A percentile compares a stretch with the other conserved stretches of the same genome.
phyloP scores from a whole-genome alignment of 2,113 vertebrate genomes.

The Lethenteron reissneri region DNA sequence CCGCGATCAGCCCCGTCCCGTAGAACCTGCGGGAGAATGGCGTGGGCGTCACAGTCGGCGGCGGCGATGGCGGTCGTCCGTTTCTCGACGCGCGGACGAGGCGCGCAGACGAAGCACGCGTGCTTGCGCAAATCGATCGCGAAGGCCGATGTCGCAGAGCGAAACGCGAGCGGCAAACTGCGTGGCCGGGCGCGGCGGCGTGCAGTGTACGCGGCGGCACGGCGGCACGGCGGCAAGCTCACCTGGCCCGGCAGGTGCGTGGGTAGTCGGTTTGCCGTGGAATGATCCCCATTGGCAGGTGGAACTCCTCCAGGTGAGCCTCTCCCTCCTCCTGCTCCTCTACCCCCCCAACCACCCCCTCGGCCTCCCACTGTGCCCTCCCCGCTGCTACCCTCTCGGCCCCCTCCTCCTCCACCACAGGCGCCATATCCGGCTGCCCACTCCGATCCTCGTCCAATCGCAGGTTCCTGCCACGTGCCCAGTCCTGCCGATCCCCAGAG shows the following conservation, averaged over 20 bases:
- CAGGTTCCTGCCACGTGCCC: neutral
- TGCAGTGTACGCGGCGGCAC: too few species aligned
- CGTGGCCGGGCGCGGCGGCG: too few species aligned
- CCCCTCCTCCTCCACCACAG: neutral
- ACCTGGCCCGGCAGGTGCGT: conserved; percentile 1
- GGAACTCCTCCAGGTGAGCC: neutral
- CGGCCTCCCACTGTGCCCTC: neutral
- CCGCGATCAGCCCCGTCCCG: conserved; percentile 71
- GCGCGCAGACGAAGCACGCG: too few species aligned
- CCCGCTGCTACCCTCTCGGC: neutral
- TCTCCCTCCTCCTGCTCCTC: conserved; percentile 11
- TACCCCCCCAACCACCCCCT: neutral
- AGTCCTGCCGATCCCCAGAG: conserved; percentile 9
- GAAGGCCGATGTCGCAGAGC: too few species aligned
- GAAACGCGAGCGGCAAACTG: too few species aligned
- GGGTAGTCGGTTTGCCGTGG: neutral
- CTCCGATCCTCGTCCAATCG: neutral
- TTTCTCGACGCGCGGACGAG: too few species aligned
- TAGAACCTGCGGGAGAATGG: conserved; percentile 40
- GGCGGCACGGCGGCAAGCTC: too few species aligned
- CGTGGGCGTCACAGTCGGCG: too few species aligned
- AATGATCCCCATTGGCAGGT: conserved; percentile 1
- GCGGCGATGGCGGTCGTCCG: too few species aligned
- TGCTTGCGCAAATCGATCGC: too few species aligned
- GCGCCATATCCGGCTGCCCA: conserved; percentile 3